Base-by-base conservation (phyloP, 2,888 invertebrate genomes). In the Eristalis pertinax region DNA sequence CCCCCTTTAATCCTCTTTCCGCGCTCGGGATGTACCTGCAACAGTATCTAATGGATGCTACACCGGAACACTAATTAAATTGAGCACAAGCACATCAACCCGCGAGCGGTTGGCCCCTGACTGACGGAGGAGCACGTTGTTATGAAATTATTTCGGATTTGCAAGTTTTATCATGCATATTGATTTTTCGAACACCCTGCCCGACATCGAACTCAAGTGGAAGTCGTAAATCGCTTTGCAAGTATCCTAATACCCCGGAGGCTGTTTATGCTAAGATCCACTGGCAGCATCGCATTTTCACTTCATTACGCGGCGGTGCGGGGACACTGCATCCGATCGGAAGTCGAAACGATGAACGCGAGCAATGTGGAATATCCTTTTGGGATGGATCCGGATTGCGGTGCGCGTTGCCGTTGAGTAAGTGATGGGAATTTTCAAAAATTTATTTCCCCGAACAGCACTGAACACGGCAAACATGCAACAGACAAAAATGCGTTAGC, bases 401-500 rank as follows among this genome's bases (percentile, higher is more conserved):
- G 5, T n/a, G n/a, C 7, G n/a, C 19, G 38, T 38, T 50, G 2
- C 38, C 38, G 38, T 1, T 2, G 38, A 38, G 13, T 19, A 50
- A 50, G 19, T 50, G 50, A 7, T 8, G 50, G 50, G 19, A 19
- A 5, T 50, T 50, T 50, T 50, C n/a, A 8, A 50, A 8, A 50
- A 50, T 50, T 22, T 50, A 19, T 19, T 43, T n/a, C n/a, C n/a
- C 2, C 2, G 8, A 50, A 19, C 50, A 13, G 11, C 35, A 35
- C 35, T 35, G 35, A 1, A 11, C 43, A 19, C 8, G 19, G 19
- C 19, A 50, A 50, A 69, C 69, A 79, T 87, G 83, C 86, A 87
- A 87, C 86, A 87, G 86, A 79, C 83, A 63, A 67, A 72, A 67
- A 58, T 70, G 78, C 82, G 83, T 78, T 75, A 83, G 72, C 82